A percentile compares a stretch with the other conserved stretches of the same genome.
These are phyloP conservation scores for Rhincodon typus DNA, from an alignment of 2,797 vertebrate genomes.

Conservation along the genomic window DNA sequence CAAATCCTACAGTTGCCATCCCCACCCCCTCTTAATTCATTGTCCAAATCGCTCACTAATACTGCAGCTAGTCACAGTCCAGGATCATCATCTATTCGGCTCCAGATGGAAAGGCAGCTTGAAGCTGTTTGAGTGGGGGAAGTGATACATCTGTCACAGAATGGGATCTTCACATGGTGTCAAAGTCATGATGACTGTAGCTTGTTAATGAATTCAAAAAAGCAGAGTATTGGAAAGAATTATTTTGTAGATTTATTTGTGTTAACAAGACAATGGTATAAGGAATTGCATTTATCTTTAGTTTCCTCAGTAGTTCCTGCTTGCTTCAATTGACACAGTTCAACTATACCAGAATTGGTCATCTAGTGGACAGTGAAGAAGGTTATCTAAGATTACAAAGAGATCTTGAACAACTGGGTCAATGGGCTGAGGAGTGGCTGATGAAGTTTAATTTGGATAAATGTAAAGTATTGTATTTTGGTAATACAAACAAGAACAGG, in stretches of 20 bases:
- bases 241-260: neutral
- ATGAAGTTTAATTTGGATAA: no score
- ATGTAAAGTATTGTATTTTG: no score
- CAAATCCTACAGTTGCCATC: slow-evolving; percentile 55
- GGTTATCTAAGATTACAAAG: no score
- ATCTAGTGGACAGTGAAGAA: no score
- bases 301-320: neutral
- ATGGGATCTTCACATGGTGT: slow-evolving; percentile 45
- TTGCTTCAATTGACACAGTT: neutral
- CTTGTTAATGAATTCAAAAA: slow-evolving; percentile 32
- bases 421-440: no score
- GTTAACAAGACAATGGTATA: neutral
- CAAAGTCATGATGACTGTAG: slow-evolving; percentile 48
- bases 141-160: slow-evolving; percentile 43
- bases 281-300: neutral
- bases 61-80: slow-evolving; percentile 41
- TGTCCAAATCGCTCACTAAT: slow-evolving; percentile 49
- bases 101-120: slow-evolving; percentile 31
- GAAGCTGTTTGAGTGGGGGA: slow-evolving; percentile 33
- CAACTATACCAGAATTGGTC: no score
- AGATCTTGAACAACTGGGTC: no score
- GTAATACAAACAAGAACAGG: no score
- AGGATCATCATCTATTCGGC: slow-evolving; percentile 48
- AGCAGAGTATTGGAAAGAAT: neutral
- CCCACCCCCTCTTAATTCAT: slow-evolving; percentile 38